phyloP scores from a whole-genome alignment of 2,797 vertebrate genomes.

The Xenentodon cancila region DNA sequence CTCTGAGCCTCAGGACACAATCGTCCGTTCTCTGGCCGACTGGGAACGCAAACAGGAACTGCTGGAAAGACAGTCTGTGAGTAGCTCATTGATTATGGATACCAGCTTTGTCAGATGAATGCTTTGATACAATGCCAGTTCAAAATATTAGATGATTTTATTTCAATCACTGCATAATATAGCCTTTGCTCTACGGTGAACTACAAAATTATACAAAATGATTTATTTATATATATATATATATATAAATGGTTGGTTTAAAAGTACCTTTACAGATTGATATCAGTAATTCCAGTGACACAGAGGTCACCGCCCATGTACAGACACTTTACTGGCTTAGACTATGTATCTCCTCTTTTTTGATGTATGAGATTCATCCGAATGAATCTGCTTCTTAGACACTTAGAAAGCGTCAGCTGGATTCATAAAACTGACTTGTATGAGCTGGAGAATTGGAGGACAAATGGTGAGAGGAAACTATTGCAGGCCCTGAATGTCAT shows the following conservation, averaged over 20 bases:
- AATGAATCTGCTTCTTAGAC: too few species aligned
- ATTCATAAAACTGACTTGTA: too few species aligned
- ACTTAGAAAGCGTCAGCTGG: too few species aligned
- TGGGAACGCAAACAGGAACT: conserved; percentile 78
- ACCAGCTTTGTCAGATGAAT: neutral
- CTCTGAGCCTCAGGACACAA: conserved; percentile 77
- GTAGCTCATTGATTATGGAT: conserved; percentile 10
- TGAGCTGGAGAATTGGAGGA: too few species aligned
- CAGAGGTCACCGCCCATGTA: neutral
- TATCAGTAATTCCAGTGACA: neutral
- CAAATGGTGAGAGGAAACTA: too few species aligned
- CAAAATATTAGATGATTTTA: too few species aligned
- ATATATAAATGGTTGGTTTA: neutral
- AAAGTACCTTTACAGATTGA: neutral
- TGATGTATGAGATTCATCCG: too few species aligned
- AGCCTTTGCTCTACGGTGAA: neutral
- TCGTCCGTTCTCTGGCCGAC: conserved; percentile 74
- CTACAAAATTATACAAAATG: neutral
- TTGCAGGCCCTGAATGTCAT: too few species aligned
- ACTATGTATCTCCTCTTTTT: too few species aligned
- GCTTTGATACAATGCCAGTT: too few species aligned
- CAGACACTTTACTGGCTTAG: neutral
- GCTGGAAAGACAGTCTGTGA: conserved; percentile 78
- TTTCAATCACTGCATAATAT: neutral
- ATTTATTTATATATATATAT: neutral